Evolutionary conservation across 2,113 vertebrate species (phyloP).

Genomic region (Antechinus flavipes): DNA sequence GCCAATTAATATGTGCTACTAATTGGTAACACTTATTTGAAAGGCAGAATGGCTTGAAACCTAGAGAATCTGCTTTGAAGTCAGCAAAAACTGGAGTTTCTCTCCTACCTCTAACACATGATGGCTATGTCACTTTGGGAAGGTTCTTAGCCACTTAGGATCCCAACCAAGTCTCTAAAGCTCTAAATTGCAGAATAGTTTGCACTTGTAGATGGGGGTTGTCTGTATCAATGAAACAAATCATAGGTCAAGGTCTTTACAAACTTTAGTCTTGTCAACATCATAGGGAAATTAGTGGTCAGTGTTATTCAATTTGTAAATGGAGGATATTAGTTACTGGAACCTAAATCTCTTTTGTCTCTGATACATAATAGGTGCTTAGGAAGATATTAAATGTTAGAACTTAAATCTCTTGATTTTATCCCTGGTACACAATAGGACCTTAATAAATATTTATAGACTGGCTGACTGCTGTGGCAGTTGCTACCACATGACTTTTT

Average conservation of each 20-base stretch:
- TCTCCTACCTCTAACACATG: not conserved
- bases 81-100: not conserved
- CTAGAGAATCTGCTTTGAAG: too few relatives aligned
- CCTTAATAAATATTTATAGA: conserved; percentile 18
- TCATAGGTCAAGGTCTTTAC: not conserved
- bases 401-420: conserved; percentile 5
- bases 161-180: not conserved
- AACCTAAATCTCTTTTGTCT: not conserved
- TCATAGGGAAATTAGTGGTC: not conserved
- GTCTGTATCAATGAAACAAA: not conserved
- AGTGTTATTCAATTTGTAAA: not conserved
- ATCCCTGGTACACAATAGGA: not conserved
- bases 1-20: not conserved
- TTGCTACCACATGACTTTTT: not conserved
- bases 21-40: not conserved
- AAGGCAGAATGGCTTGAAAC: not conserved
- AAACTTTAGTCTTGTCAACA: not conserved
- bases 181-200: not conserved
- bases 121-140: not conserved
- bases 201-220: not conserved
- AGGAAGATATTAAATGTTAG: not conserved
- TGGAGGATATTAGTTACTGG: not conserved
- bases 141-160: not conserved
- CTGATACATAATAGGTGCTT: too few relatives aligned
- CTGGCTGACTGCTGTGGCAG: conserved; percentile 7